These are phyloP conservation scores for Pavo muticus DNA, from an alignment of 2,113 vertebrate genomes.

Conservation along the genomic window DNA sequence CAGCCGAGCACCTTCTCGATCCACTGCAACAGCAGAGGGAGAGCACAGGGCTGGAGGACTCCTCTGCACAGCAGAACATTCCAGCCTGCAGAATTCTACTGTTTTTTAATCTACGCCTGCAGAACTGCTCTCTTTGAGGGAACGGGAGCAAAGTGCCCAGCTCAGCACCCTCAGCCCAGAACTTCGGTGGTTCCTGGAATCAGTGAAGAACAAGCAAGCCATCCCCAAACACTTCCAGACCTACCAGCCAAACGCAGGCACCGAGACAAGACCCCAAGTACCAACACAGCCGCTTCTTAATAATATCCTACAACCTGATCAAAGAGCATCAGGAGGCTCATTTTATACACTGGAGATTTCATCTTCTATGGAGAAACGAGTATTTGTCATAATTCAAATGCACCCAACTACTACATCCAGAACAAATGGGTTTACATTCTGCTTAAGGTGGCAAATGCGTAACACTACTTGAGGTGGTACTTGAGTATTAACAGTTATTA, in stretches of 20 bases:
- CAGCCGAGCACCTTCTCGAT: constrained; percentile 93
- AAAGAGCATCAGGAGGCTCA: neutral
- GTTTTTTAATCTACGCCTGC: neutral
- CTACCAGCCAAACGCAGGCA: neutral
- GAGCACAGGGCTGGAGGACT: neutral
- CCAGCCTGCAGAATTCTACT: neutral
- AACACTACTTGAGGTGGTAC: neutral
- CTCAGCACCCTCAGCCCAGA: neutral
- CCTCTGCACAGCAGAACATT: neutral
- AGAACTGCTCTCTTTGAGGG: neutral
- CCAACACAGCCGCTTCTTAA: neutral
- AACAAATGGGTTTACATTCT: neutral
- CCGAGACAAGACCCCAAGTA: neutral
- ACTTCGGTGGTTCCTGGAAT: neutral
- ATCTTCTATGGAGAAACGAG: neutral
- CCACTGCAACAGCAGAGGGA: constrained; percentile 81
- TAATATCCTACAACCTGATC: neutral
- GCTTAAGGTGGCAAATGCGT: neutral
- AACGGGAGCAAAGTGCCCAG: neutral
- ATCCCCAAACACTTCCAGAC: neutral
- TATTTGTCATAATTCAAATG: accelerated
- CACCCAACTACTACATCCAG: neutral
- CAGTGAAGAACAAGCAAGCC: neutral
- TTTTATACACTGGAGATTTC: neutral
- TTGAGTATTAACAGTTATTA: neutral